These are phyloP conservation scores for Odontocolon sp. DNA, from an alignment of 2,888 invertebrate species.

Conservation along the genomic window DNA sequence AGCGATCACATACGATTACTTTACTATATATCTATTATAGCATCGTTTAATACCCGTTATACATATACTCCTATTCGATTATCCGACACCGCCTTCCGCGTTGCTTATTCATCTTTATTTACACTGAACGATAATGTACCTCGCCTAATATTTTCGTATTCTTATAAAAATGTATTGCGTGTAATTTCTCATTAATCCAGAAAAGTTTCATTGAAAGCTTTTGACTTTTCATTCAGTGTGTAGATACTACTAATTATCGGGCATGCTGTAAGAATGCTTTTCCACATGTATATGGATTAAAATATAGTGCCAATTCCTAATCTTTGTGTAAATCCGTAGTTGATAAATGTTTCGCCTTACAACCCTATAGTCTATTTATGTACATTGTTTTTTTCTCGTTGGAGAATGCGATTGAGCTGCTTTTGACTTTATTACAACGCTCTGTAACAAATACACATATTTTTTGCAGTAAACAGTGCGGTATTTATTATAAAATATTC, in stretches of 20 bases:
- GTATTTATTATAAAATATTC: conserved; percentile 6
- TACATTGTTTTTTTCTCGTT: conserved; percentile 25
- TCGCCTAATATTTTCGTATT: too few relatives aligned
- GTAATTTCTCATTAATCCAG: too few relatives aligned
- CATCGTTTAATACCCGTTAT: conserved; percentile 8
- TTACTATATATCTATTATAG: conserved; percentile 12
- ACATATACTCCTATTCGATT: conserved; percentile 9
- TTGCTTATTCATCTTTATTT: conserved; percentile 26
- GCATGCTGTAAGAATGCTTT: conserved; percentile 52
- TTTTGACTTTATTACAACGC: conserved; percentile 38
- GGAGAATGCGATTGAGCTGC: conserved; percentile 47
- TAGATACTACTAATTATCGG: conserved; percentile 23
- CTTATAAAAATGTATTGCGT: too few relatives aligned
- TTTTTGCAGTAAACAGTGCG: conserved; percentile 48
- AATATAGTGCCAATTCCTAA: conserved; percentile 16
- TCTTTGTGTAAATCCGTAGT: conserved; percentile 23
- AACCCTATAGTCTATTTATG: conserved; percentile 1
- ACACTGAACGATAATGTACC: too few relatives aligned
- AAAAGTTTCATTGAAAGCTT: too few relatives aligned
- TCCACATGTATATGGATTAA: conserved; percentile 18
- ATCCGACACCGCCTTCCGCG: conserved; percentile 41
- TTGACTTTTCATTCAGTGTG: too few relatives aligned
- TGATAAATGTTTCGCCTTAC: neutral
- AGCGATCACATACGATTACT: neutral
- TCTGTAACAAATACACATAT: conserved; percentile 23